Conservation (phyloP, 2,113 vertebrate species). For the Passer domesticus region DNA sequence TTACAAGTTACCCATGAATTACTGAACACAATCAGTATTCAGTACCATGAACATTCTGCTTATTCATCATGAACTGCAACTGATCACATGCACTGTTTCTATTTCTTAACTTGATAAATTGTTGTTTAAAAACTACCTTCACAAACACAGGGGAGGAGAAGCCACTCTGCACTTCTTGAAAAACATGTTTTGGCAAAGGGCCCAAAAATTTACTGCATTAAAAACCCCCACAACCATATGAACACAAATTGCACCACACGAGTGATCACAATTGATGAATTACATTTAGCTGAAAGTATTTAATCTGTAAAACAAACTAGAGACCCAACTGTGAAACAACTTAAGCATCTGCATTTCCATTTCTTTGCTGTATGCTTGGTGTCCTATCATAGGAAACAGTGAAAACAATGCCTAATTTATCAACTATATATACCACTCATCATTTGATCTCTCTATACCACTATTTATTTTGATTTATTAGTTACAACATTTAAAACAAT, state of each 20-base stretch:
- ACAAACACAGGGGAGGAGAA: conserved; percentile 2
- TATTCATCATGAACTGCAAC: background rate
- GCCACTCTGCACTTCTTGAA: background rate
- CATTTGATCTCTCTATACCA: background rate
- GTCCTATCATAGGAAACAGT: background rate
- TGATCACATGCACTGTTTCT: background rate
- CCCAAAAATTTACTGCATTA: background rate
- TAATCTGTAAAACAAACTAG: conserved; percentile 28
- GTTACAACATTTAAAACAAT: background rate
- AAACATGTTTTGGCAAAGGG: background rate
- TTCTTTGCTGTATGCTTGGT: background rate
- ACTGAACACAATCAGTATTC: background rate
- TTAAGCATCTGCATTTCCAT: background rate
- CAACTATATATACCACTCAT: background rate
- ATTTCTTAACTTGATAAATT: background rate
- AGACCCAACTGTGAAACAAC: background rate
- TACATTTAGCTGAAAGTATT: background rate
- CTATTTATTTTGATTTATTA: background rate
- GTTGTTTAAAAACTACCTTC: conserved; percentile 14
- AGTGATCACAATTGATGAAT: background rate
- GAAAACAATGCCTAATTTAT: background rate
- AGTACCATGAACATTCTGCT: background rate
- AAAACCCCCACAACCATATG: background rate
- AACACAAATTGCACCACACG: background rate
- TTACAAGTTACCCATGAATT: background rate